Evolutionary conservation across 2,113 vertebrate species (phyloP).

Genomic region (Mionectes macconnelli): DNA sequence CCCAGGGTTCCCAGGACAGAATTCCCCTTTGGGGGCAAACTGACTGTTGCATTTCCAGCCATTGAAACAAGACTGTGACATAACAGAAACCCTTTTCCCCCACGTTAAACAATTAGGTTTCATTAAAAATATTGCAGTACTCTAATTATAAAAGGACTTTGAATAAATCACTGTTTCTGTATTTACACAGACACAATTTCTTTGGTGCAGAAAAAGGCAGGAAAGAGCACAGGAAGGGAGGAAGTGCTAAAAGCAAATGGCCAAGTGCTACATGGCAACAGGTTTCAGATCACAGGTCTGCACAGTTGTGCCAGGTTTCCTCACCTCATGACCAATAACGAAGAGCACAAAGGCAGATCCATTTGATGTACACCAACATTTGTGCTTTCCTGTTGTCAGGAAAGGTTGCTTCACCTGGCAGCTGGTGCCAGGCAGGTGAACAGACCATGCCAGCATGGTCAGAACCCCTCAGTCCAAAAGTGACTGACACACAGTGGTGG

Average conservation of each 20-base stretch:
- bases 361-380: background rate
- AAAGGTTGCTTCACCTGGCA: background rate
- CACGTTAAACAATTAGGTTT: background rate
- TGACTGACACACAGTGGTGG: background rate
- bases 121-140: conserved; percentile 5
- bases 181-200: conserved; percentile 21
- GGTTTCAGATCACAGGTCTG: background rate
- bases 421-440: background rate
- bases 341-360: background rate
- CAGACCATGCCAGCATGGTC: background rate
- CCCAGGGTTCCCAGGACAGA: background rate
- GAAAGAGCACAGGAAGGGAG: background rate
- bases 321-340: background rate
- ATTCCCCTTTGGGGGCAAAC: background rate
- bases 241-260: background rate
- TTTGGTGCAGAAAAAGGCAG: conserved; percentile 48
- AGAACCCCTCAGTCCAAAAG: background rate
- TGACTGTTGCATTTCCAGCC: background rate
- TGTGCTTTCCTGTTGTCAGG: background rate
- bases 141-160: conserved; percentile 34
- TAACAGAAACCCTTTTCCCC: background rate
- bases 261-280: background rate
- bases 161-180: background rate
- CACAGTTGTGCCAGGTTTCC: background rate
- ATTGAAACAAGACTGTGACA: background rate